These are phyloP conservation scores for Samia ricini DNA, from an alignment of 1,140 invertebrate species.

Conservation along the genomic window DNA sequence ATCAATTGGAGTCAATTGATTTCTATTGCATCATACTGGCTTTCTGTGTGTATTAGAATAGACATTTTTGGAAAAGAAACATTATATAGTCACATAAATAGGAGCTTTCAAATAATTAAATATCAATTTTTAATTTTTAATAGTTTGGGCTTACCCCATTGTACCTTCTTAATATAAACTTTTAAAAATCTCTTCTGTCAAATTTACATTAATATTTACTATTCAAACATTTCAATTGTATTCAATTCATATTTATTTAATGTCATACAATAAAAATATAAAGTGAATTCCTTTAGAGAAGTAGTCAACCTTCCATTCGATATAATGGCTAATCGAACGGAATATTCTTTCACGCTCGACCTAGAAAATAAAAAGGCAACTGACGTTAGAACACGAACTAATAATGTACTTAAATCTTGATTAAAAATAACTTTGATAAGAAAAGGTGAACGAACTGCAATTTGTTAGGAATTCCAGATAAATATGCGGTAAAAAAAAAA, in stretches of 20 bases:
- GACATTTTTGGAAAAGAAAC: too few species aligned
- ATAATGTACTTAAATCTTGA: background rate
- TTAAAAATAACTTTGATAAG: background rate
- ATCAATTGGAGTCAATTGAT: background rate
- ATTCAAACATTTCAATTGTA: too few species aligned
- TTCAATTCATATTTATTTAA: too few species aligned
- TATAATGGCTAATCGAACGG: slow-evolving; percentile 16
- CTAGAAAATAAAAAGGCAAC: slow-evolving; percentile 15
- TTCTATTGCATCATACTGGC: background rate
- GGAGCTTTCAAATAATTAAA: too few species aligned
- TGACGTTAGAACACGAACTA: background rate
- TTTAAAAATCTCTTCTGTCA: too few species aligned
- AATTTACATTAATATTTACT: too few species aligned
- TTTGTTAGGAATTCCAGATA: background rate
- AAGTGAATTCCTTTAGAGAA: background rate
- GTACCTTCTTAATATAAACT: too few species aligned
- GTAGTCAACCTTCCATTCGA: slow-evolving; percentile 6
- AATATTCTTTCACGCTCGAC: slow-evolving; percentile 15
- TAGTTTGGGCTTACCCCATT: too few species aligned
- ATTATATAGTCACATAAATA: too few species aligned
- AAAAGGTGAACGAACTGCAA: background rate
- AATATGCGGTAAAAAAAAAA: background rate
- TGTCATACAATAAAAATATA: background rate
- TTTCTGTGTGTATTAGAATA: background rate
- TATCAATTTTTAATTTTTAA: too few species aligned